Conservation (phyloP, 2,113 vertebrate species). For the Sisor rabdophorus region DNA sequence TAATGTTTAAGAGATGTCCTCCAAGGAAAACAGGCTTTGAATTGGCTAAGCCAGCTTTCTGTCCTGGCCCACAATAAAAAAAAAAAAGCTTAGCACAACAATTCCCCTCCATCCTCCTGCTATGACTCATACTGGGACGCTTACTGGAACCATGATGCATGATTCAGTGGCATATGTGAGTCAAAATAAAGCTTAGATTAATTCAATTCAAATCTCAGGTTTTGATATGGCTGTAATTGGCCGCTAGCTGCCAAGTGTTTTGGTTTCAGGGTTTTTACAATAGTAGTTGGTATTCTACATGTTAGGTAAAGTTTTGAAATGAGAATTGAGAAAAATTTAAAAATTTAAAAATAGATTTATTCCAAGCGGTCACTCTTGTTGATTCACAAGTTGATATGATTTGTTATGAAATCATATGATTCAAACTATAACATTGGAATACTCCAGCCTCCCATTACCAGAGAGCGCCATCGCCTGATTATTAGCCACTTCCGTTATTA, state of each 20-base stretch:
- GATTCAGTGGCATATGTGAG: constrained; percentile 41
- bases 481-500: no score
- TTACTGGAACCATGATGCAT: constrained; percentile 18
- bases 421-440: no score
- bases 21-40: constrained; percentile 61
- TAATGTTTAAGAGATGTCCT: constrained; percentile 55
- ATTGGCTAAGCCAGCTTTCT: constrained; percentile 37
- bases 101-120: background rate
- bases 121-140: constrained; percentile 28
- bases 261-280: background rate
- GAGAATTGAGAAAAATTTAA: no score
- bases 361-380: no score
- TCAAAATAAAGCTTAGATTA: constrained; percentile 20
- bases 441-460: no score
- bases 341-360: no score
- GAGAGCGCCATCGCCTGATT: no score
- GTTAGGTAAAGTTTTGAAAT: background rate
- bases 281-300: background rate
- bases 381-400: no score
- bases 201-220: background rate
- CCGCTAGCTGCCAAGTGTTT: background rate
- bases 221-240: constrained; percentile 6
- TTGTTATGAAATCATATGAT: no score
- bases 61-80: constrained; percentile 42
- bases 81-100: constrained; percentile 34